Evolutionary conservation across 2,113 vertebrate species (phyloP).

Genomic region (Alosa alosa): DNA sequence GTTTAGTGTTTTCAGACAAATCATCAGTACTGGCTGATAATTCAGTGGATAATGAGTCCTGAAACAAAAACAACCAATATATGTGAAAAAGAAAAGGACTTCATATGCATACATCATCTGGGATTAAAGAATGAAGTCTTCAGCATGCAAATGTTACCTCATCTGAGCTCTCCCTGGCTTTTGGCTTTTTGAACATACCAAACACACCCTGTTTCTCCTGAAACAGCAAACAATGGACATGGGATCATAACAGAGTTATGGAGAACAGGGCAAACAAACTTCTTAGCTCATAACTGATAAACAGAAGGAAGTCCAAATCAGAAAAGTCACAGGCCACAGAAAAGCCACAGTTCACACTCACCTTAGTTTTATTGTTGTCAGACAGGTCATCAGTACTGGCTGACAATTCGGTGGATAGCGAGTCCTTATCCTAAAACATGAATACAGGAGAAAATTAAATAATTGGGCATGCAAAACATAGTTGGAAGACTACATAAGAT

Average conservation of each 20-base stretch:
- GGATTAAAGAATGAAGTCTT: not conserved
- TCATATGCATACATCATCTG: not conserved
- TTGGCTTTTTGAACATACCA: constrained; percentile 4
- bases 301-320: no score
- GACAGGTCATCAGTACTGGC: constrained; percentile 45
- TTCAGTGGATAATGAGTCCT: constrained; percentile 53
- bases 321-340: not conserved
- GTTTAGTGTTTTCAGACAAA: constrained; percentile 38
- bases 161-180: not conserved
- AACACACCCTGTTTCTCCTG: not conserved
- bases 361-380: constrained; percentile 48
- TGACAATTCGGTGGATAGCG: constrained; percentile 40
- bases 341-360: constrained; percentile 25
- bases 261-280: not conserved
- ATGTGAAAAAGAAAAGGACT: not conserved
- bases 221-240: not conserved
- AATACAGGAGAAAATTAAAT: not conserved
- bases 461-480: no score
- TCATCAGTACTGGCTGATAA: constrained; percentile 44
- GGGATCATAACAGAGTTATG: not conserved
- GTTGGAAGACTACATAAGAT: not conserved
- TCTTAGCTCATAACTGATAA: no score
- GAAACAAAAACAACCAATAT: constrained; percentile 30
- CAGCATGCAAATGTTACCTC: not conserved
- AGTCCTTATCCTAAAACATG: constrained; percentile 50